A percentile compares a stretch with the other conserved stretches of the same genome.
phyloP scores from a whole-genome alignment of 2,888 invertebrate species.

The Campoplex capitator region DNA sequence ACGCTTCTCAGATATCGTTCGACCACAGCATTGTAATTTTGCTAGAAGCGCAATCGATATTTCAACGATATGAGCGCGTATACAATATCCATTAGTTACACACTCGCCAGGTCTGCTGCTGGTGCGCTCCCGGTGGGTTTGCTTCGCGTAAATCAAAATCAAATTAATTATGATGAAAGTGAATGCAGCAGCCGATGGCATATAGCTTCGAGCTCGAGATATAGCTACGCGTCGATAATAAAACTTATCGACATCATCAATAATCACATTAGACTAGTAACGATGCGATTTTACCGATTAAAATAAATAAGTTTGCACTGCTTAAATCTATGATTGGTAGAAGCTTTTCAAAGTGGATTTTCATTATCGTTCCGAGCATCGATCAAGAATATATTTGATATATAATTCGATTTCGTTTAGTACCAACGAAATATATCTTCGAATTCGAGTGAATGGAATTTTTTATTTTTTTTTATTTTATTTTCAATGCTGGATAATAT shows the following conservation, averaged over 20 bases:
- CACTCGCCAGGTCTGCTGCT: slow-evolving; percentile 55
- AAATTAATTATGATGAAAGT: slow-evolving; percentile 67
- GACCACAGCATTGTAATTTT: slow-evolving; percentile 65
- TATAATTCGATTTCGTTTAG: neutral
- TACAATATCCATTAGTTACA: slow-evolving; percentile 69
- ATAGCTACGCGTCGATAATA: slow-evolving; percentile 19
- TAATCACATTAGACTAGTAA: slow-evolving; percentile 21
- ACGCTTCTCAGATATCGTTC: slow-evolving; percentile 58
- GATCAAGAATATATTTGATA: neutral
- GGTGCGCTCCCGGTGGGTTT: slow-evolving; percentile 34
- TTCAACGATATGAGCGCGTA: slow-evolving; percentile 64
- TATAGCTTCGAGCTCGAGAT: slow-evolving; percentile 2
- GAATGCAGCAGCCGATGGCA: slow-evolving; percentile 53
- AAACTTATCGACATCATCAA: slow-evolving; percentile 38
- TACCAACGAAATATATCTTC: neutral
- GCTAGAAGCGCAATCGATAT: slow-evolving; percentile 66
- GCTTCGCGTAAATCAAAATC: slow-evolving; percentile 66
- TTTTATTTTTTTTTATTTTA: neutral
- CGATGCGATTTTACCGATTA: slow-evolving; percentile 14
- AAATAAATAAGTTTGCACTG: neutral
- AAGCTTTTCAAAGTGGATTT: neutral
- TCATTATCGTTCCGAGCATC: neutral
- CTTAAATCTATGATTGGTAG: neutral
- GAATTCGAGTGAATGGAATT: neutral
- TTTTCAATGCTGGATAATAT: neutral